These are phyloP conservation scores for Iguana delicatissima DNA, from an alignment of 2,797 vertebrate species.

Conservation along the genomic window DNA sequence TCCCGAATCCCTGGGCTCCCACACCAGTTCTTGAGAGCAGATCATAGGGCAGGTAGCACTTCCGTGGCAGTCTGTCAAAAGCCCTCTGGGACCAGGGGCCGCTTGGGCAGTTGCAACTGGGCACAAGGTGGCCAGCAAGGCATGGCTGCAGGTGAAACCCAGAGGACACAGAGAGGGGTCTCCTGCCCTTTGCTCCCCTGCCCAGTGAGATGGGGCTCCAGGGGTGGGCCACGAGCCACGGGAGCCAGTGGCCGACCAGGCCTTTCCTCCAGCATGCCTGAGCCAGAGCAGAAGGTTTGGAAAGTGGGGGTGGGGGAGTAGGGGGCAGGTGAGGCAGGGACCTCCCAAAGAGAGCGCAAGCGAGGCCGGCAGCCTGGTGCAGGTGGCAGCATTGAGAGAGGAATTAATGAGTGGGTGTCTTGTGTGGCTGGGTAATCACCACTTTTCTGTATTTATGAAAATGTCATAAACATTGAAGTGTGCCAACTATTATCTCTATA, in stretches of 20 bases:
- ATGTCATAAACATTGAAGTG: slow-evolving; percentile 43
- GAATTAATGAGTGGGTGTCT: slow-evolving; percentile 41
- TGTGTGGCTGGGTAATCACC: slow-evolving; percentile 42
- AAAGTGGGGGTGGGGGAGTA: neutral
- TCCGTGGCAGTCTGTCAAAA: no score
- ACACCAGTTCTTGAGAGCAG: no score
- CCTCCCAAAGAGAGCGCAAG: no score
- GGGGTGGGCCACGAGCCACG: neutral
- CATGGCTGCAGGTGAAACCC: no score
- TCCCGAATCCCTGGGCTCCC: no score
- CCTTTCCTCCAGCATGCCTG: neutral
- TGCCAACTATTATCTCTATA: slow-evolving; percentile 35
- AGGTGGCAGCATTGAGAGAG: slow-evolving; percentile 18
- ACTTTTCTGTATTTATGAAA: slow-evolving; percentile 48
- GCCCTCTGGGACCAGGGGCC: no score
- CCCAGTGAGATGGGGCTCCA: neutral
- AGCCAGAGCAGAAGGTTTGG: neutral
- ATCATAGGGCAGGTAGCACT: no score
- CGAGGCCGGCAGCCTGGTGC: slow-evolving; percentile 18
- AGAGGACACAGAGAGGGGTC: no score
- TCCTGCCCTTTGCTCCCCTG: no score
- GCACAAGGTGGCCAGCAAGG: no score
- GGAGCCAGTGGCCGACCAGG: neutral
- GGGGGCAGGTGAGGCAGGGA: no score
- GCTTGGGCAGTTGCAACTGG: no score